phyloP scores from a whole-genome alignment of 2,797 vertebrate species.

The Cirrhinus molitorella region DNA sequence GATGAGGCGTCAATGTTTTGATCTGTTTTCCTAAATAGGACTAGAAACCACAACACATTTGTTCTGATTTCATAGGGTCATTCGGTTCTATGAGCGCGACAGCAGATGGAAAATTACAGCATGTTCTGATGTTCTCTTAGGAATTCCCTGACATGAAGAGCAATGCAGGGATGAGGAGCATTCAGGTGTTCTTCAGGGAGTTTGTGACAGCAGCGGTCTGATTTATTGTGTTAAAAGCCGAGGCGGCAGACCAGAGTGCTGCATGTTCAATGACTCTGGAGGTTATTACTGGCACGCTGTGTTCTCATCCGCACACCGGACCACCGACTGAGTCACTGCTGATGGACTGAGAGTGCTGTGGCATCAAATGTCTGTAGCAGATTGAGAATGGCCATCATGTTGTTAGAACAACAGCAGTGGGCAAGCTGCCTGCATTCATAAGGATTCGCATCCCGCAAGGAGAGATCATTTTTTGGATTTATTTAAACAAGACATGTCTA shows the following conservation, averaged over 20 bases:
- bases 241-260: slow-evolving; percentile 58
- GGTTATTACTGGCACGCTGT: slow-evolving; percentile 22
- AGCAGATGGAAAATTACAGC: neutral
- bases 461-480: no score
- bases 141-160: neutral
- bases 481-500: no score
- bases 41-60: neutral
- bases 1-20: neutral
- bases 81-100: neutral
- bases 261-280: slow-evolving; percentile 59
- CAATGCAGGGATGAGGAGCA: neutral
- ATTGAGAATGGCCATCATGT: neutral
- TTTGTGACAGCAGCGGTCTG: slow-evolving; percentile 43
- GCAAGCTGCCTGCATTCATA: neutral
- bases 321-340: slow-evolving; percentile 9
- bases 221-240: slow-evolving; percentile 50
- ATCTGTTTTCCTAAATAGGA: no score
- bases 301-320: neutral
- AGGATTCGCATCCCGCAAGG: no score
- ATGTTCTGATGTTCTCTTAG: neutral
- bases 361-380: slow-evolving; percentile 4
- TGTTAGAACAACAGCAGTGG: neutral
- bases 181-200: slow-evolving; percentile 21
- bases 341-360: slow-evolving; percentile 56
- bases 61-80: neutral